A percentile compares a stretch with the other conserved stretches of the same genome.
Evolutionary conservation across 1,140 invertebrate genomes (phyloP).

Genomic region (Eupristina koningsbergeri): DNA sequence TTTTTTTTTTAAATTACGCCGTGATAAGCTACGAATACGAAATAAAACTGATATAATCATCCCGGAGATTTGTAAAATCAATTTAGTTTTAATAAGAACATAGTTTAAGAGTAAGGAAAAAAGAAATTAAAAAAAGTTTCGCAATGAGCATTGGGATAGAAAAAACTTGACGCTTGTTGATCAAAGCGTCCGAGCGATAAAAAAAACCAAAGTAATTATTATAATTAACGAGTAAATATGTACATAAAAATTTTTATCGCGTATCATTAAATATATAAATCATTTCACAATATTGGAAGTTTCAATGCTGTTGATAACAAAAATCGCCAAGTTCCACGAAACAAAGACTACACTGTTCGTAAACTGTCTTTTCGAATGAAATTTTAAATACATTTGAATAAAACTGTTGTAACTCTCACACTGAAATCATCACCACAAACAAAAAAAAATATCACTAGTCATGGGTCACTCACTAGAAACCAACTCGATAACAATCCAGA

Average conservation of each 20-base stretch:
- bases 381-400: background rate
- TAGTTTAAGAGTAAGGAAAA: too few species aligned
- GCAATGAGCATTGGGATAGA: background rate
- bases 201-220: slow-evolving; percentile 5
- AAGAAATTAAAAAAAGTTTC: background rate
- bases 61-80: too few species aligned
- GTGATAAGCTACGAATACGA: too few species aligned
- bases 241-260: background rate
- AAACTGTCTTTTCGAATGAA: background rate
- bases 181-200: background rate
- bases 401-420: too few species aligned
- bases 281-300: background rate
- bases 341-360: slow-evolving; percentile 7
- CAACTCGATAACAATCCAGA: background rate
- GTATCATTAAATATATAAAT: background rate
- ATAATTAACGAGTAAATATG: background rate
- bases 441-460: background rate
- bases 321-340: background rate
- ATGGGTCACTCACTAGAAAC: background rate
- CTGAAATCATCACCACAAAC: background rate
- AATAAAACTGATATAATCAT: too few species aligned
- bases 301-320: slow-evolving; percentile 8
- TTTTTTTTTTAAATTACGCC: too few species aligned
- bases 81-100: background rate
- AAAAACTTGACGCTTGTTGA: background rate